These are phyloP conservation scores for Stictocephala bisonia DNA, from an alignment of 2,888 invertebrate species.

Conservation along the genomic window DNA sequence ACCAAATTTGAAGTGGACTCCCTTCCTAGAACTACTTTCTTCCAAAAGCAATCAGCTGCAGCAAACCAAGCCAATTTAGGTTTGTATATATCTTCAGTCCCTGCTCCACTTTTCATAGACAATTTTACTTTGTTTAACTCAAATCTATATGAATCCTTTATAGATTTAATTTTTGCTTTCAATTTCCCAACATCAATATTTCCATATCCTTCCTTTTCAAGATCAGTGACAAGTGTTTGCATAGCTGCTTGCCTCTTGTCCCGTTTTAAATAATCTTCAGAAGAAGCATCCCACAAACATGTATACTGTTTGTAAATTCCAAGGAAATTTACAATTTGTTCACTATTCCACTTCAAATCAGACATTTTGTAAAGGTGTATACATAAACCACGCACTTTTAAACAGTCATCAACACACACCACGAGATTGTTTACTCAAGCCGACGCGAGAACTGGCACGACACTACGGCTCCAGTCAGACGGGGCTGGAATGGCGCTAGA, in stretches of 20 bases:
- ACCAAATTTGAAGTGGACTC: not conserved
- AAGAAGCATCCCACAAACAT: conserved; percentile 17
- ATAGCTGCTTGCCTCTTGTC: conserved; percentile 5
- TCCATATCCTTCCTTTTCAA: conserved; percentile 27
- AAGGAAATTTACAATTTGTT: conserved; percentile 1
- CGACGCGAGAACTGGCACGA: no score
- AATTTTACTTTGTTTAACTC: conserved; percentile 33
- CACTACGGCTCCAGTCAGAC: no score
- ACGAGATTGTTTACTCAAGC: no score
- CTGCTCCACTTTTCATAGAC: conserved; percentile 30
- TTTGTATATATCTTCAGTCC: conserved; percentile 21
- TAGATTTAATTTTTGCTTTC: conserved; percentile 22
- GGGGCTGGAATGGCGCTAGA: not conserved
- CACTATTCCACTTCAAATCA: conserved; percentile 18
- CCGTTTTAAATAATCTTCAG: conserved; percentile 18
- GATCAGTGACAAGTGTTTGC: conserved; percentile 26
- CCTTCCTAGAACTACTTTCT: conserved; percentile 21
- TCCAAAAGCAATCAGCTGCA: conserved; percentile 28
- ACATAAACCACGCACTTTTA: not conserved
- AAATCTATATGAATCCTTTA: conserved; percentile 34
- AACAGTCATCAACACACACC: no score
- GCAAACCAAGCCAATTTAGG: conserved; percentile 32
- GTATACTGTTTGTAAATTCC: conserved; percentile 37
- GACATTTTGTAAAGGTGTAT: conserved; percentile 21
- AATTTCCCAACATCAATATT: conserved; percentile 23